Conservation (phyloP, 1,140 invertebrate species). For the Apis mellifera region Amel_HAv3.1 CM009936.2:3574501-3575000, state of each 20-base stretch:
- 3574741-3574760: constrained; percentile 36
- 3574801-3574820: constrained; percentile 18
- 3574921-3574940: background rate
- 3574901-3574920: background rate
- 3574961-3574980: background rate
- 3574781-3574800: background rate
- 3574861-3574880: background rate
- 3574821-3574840: background rate
- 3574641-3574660: background rate
- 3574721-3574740: background rate
- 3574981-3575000: too few relatives aligned
- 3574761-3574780: constrained; percentile 18
- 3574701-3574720: background rate
- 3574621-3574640: background rate
- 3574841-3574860: constrained; percentile 17
- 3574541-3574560: background rate
- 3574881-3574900: background rate
- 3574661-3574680: constrained; percentile 9
- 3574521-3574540: background rate
- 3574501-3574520: too few relatives aligned
- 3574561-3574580: background rate
- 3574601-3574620: background rate
- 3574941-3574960: background rate
- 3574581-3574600: background rate
- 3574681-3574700: background rate